These are phyloP conservation scores for Aleiodes leptofemur DNA, from an alignment of 2,888 invertebrate genomes.

Conservation along the genomic window DNA sequence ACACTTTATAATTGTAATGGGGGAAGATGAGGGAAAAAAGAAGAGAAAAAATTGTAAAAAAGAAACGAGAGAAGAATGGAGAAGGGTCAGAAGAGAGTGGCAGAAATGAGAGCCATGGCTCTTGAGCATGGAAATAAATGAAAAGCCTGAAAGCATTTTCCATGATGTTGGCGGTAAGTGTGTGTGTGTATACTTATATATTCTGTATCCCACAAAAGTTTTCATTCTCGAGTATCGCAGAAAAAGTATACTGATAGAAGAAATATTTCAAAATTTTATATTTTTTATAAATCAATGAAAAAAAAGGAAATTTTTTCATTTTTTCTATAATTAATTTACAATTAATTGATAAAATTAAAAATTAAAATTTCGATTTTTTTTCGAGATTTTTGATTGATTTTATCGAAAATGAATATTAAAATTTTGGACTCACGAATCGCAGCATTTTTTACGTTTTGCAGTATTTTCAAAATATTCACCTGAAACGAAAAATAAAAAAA, in stretches of 20 bases:
- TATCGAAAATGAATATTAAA: neutral
- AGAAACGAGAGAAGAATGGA: conserved; percentile 29
- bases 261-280: neutral
- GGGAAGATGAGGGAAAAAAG: conserved; percentile 33
- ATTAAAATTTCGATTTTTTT: too few relatives aligned
- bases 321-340: too few relatives aligned
- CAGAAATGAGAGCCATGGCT: conserved; percentile 37
- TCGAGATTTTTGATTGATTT: neutral
- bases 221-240: neutral
- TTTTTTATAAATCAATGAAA: conserved; percentile 8
- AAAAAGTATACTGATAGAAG: neutral
- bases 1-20: conserved; percentile 47
- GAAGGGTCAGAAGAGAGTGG: conserved; percentile 39
- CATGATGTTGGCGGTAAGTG: conserved; percentile 35
- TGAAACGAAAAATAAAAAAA: conserved; percentile 29
- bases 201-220: neutral
- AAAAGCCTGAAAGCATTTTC: conserved; percentile 53
- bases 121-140: conserved; percentile 48
- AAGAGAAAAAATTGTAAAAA: conserved; percentile 15
- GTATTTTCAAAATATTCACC: neutral
- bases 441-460: neutral
- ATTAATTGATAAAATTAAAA: too few relatives aligned
- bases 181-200: conserved; percentile 41
- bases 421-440: conserved; percentile 28
- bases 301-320: too few relatives aligned